Percentiles rank a stretch among this genome's conserved stretches.
Conservation (phyloP, 2,888 invertebrate species). For the Acleris sparsana region DNA sequence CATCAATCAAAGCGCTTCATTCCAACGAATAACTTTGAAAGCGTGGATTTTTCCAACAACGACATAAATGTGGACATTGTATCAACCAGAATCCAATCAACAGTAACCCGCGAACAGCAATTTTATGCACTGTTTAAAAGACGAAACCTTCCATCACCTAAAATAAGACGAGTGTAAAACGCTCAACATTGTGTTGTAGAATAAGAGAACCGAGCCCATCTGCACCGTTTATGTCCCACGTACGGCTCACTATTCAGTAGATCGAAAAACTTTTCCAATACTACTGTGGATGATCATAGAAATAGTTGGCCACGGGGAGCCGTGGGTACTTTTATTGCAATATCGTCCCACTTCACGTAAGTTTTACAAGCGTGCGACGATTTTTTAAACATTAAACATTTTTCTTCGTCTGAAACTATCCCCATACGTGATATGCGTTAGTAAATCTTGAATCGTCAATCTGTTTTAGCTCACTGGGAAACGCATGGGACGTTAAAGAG, state of each 20-base stretch:
- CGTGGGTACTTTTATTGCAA: slow-evolving; percentile 67
- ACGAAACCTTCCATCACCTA: slow-evolving; percentile 13
- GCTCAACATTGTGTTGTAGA: slow-evolving; percentile 63
- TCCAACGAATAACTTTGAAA: not conserved
- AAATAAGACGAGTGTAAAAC: slow-evolving; percentile 65
- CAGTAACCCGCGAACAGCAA: slow-evolving; percentile 24
- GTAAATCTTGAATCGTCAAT: too few relatives aligned
- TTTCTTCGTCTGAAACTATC: not conserved
- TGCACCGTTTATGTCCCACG: slow-evolving; percentile 73
- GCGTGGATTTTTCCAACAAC: not conserved
- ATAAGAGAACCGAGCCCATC: slow-evolving; percentile 68
- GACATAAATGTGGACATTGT: slow-evolving; percentile 6
- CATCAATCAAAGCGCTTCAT: too few relatives aligned
- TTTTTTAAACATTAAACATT: slow-evolving; percentile 24
- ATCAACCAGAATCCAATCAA: slow-evolving; percentile 27
- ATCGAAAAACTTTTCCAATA: slow-evolving; percentile 82
- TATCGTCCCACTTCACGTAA: slow-evolving; percentile 45
- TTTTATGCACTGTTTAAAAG: slow-evolving; percentile 33
- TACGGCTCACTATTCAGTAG: slow-evolving; percentile 70
- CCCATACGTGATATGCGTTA: not conserved
- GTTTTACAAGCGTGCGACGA: slow-evolving; percentile 39
- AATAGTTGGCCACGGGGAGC: slow-evolving; percentile 65
- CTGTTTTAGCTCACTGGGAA: too few relatives aligned
- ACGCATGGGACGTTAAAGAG: too few relatives aligned
- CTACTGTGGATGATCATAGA: slow-evolving; percentile 71